A percentile compares a stretch with the other conserved stretches of the same genome.
Conservation (phyloP, 2,113 vertebrate genomes). For the Empidonax traillii region DNA sequence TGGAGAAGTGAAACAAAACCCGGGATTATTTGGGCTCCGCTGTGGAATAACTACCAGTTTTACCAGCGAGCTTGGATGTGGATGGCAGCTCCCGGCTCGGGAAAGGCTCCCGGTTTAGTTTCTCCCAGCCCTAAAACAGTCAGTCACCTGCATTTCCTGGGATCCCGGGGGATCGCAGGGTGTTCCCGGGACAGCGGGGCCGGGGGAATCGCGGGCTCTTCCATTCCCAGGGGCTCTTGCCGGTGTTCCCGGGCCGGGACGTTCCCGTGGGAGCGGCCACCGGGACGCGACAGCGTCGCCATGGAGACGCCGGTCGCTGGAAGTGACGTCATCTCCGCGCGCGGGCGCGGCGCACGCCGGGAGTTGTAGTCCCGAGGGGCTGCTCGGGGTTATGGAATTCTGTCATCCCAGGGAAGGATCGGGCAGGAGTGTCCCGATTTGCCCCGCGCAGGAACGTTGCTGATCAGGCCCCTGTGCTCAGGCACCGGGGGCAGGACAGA, state of each 20-base stretch:
- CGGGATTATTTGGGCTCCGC: neutral
- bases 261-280: neutral
- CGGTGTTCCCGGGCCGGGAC: neutral
- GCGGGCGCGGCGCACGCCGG: neutral
- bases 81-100: neutral
- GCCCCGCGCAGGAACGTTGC: no score
- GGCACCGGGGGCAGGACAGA: neutral
- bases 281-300: neutral
- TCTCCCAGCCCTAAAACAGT: neutral
- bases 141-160: neutral
- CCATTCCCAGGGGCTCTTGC: neutral
- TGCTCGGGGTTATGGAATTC: rapidly evolving
- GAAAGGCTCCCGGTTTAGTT: neutral
- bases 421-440: neutral
- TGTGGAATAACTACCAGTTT: neutral
- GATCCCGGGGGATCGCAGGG: neutral
- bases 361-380: neutral
- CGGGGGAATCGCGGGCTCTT: no score
- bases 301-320: neutral
- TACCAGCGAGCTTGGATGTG: rapidly evolving
- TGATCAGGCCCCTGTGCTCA: no score
- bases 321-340: rapidly evolving
- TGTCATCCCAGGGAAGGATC: neutral
- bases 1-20: neutral
- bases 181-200: neutral